These are phyloP conservation scores for Chrysochloris asiatica DNA, from an alignment of 2,113 vertebrate species.

Conservation along the genomic window DNA sequence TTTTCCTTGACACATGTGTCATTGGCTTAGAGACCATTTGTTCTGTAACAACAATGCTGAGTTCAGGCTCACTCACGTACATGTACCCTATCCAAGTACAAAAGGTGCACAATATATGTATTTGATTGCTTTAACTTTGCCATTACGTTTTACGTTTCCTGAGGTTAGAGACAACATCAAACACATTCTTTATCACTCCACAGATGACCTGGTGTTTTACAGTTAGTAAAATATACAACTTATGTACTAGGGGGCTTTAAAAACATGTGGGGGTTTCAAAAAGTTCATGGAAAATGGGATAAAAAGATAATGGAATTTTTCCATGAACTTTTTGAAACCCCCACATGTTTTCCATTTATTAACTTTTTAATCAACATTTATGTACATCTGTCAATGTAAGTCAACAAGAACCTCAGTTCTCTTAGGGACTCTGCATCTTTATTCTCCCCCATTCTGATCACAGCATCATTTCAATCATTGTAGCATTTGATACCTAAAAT, in stretches of 20 bases:
- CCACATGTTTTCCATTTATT: too few species aligned
- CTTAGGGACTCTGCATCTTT: not conserved
- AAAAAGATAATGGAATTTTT: too few species aligned
- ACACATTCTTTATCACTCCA: not conserved
- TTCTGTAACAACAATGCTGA: not conserved
- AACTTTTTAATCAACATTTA: not conserved
- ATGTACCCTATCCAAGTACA: not conserved
- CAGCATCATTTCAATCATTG: not conserved
- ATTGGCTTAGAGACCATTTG: not conserved
- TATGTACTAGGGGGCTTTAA: too few species aligned
- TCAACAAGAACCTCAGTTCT: not conserved
- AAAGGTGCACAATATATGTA: not conserved
- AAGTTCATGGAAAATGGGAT: too few species aligned
- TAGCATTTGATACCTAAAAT: not conserved
- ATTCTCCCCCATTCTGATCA: not conserved
- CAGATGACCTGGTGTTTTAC: not conserved
- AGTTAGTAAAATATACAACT: not conserved
- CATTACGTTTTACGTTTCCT: not conserved
- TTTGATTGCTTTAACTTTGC: not conserved
- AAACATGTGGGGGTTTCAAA: too few species aligned
- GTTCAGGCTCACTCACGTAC: not conserved
- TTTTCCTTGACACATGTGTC: not conserved
- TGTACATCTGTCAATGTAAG: not conserved
- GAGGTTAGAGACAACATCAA: not conserved
- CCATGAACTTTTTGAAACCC: too few species aligned